Conservation (phyloP, 2,888 invertebrate genomes). For the Neoscelio sp. region DNA sequence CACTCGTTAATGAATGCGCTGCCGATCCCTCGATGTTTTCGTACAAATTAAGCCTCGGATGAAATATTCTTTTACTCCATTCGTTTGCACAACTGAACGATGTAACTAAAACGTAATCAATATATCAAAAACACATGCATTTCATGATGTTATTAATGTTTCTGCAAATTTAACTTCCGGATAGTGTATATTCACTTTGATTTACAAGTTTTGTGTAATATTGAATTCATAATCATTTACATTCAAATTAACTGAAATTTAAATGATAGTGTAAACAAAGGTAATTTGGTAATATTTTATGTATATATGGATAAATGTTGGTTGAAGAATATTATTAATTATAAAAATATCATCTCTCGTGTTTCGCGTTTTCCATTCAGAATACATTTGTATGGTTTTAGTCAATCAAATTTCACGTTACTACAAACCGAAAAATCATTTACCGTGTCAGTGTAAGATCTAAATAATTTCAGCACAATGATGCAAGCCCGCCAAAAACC, state of each 20-base stretch:
- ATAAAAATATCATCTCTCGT: neutral
- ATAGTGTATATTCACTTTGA: neutral
- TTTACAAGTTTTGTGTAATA: neutral
- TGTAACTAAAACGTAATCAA: slow-evolving; percentile 35
- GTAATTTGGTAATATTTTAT: no score
- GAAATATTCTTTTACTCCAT: slow-evolving; percentile 33
- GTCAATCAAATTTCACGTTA: no score
- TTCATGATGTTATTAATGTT: slow-evolving; percentile 4
- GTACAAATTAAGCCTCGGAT: slow-evolving; percentile 39
- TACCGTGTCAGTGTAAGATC: no score
- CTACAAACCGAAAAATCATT: no score
- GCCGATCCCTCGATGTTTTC: slow-evolving; percentile 26
- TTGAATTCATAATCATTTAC: neutral
- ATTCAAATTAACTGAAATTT: neutral
- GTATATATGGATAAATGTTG: no score
- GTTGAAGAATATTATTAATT: no score
- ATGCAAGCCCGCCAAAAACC: no score
- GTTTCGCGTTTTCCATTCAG: no score
- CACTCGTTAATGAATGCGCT: slow-evolving; percentile 41
- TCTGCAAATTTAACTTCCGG: neutral
- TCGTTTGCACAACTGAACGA: slow-evolving; percentile 21
- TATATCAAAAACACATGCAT: slow-evolving; percentile 24
- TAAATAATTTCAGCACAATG: no score
- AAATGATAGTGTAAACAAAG: no score
- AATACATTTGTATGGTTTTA: no score